These are phyloP conservation scores for Oncopodura yosiiana DNA, from an alignment of 1,140 invertebrate species.

Conservation along the genomic window DNA sequence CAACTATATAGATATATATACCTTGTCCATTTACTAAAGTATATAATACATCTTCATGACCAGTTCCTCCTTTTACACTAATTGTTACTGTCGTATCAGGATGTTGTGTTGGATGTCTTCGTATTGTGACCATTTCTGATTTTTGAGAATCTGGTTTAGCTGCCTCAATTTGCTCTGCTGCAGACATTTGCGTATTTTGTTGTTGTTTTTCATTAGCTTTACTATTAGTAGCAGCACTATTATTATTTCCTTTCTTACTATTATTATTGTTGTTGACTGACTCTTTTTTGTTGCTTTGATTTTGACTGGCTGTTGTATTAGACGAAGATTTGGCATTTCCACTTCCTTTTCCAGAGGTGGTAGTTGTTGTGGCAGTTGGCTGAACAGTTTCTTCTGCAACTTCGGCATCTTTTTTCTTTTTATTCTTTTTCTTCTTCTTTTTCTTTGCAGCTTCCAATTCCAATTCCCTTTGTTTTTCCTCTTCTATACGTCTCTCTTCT, in stretches of 20 bases:
- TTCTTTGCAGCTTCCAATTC: background rate
- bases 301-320: no score
- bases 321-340: no score
- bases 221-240: no score
- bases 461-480: slow-evolving; percentile 5
- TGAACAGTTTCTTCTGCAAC: background rate
- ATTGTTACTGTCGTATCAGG: slow-evolving; percentile 32
- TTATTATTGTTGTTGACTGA: background rate
- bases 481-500: background rate
- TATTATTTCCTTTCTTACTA: background rate
- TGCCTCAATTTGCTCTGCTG: background rate
- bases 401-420: background rate
- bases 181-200: background rate
- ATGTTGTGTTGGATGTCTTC: slow-evolving; percentile 25
- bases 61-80: slow-evolving; percentile 28
- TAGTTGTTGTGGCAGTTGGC: background rate
- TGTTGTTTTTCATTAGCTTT: background rate
- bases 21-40: slow-evolving; percentile 33
- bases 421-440: slow-evolving; percentile 24
- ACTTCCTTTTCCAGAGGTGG: background rate
- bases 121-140: slow-evolving; percentile 29
- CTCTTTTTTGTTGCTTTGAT: background rate
- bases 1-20: slow-evolving; percentile 11
- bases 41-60: slow-evolving; percentile 26
- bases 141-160: background rate